phyloP scores from a whole-genome alignment of 2,113 vertebrate species.

The Romanogobio albipinnatus region DNA sequence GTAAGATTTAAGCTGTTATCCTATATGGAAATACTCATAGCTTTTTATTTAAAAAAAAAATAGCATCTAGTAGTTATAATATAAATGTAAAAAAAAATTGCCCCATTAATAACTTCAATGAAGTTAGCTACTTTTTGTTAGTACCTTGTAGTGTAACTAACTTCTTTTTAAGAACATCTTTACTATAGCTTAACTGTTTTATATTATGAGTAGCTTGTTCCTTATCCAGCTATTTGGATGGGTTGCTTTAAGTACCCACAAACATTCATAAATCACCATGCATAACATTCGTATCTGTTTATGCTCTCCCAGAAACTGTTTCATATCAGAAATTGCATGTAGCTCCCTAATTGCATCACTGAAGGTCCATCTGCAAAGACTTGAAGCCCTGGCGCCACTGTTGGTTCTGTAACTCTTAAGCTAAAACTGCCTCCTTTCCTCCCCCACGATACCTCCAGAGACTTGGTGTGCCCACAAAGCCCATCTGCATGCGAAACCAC shows the following conservation, averaged over 20 bases:
- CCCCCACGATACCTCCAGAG: conserved; percentile 37
- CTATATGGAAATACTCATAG: neutral
- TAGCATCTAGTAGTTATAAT: neutral
- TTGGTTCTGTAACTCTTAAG: conserved; percentile 17
- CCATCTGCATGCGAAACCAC: conserved; percentile 31
- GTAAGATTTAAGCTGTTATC: neutral
- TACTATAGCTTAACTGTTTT: neutral
- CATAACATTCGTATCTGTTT: conserved; percentile 25
- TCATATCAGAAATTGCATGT: conserved; percentile 19
- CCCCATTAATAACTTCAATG: neutral
- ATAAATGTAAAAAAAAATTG: too few relatives aligned
- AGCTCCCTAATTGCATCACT: conserved; percentile 13
- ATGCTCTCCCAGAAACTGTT: conserved; percentile 22
- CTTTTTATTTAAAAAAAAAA: neutral
- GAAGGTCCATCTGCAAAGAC: conserved; percentile 44
- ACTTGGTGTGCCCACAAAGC: conserved; percentile 23
- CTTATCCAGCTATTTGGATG: neutral
- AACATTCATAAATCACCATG: conserved; percentile 18
- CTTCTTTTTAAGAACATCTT: neutral
- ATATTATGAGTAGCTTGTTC: neutral
- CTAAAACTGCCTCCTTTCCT: conserved; percentile 25
- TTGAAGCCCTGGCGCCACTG: conserved; percentile 27
- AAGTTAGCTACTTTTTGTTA: neutral
- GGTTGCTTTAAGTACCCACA: neutral
- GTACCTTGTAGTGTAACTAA: neutral